Conservation (phyloP, 2,888 invertebrate species). For the Hetaerina titia region DNA sequence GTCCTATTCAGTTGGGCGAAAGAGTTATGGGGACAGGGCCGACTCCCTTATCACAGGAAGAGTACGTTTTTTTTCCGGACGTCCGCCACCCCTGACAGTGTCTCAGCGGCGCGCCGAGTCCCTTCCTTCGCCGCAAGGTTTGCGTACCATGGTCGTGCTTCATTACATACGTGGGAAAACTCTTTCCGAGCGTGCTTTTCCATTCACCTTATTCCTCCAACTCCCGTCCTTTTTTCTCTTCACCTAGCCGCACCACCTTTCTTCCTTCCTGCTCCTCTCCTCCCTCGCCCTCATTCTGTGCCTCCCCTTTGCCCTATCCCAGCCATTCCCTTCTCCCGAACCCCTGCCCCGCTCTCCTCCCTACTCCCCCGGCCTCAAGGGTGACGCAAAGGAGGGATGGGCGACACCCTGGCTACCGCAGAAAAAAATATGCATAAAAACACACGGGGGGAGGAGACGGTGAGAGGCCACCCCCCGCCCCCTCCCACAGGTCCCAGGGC, state of each 20-base stretch:
- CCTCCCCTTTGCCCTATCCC: conserved; percentile 18
- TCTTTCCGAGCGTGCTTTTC: neutral
- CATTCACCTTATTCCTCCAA: no score
- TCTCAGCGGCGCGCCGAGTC: neutral
- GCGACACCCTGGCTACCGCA: conserved; percentile 3
- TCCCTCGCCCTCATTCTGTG: neutral
- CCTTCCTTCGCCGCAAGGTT: neutral
- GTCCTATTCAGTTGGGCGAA: no score
- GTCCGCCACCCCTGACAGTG: neutral
- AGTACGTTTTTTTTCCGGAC: no score
- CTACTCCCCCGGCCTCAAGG: neutral
- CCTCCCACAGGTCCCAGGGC: no score
- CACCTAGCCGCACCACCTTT: neutral
- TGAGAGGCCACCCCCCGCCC: neutral
- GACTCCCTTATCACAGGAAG: no score
- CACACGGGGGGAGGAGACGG: neutral
- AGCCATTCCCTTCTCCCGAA: neutral
- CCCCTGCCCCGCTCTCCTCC: neutral
- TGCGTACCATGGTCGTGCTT: conserved; percentile 11
- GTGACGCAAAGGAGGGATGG: neutral
- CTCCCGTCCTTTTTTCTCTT: neutral
- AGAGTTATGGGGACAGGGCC: no score
- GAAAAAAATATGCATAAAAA: conserved; percentile 17
- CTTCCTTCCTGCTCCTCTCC: neutral
- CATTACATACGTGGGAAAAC: neutral